A percentile compares a stretch with the other conserved stretches of the same genome.
Evolutionary conservation across 2,797 vertebrate genomes (phyloP).

Genomic region (Cheirogaleus major): DNA sequence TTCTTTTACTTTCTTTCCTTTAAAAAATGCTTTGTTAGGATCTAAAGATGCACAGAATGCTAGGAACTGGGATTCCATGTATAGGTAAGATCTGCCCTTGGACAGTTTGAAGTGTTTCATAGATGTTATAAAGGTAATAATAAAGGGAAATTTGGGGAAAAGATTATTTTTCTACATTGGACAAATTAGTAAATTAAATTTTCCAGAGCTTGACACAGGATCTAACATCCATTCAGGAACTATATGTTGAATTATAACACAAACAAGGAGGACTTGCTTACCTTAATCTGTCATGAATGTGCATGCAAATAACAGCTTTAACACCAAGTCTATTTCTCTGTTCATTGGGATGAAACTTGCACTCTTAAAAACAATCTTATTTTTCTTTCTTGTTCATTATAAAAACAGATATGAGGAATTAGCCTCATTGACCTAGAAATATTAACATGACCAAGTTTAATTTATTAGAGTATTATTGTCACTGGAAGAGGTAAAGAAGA

Average conservation of each 20-base stretch:
- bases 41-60: neutral
- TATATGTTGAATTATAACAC: neutral
- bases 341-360: neutral
- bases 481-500: neutral
- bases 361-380: neutral
- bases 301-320: neutral
- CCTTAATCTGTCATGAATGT: neutral
- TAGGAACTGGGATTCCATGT: neutral
- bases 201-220: constrained; percentile 10
- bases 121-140: neutral
- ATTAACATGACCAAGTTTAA: neutral
- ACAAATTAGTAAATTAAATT: neutral
- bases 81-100: neutral
- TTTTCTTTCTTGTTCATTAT: neutral
- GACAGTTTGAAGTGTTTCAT: neutral
- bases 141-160: neutral
- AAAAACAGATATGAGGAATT: neutral
- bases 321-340: neutral
- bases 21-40: neutral
- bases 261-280: neutral
- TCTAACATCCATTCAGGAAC: neutral
- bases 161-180: neutral
- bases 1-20: neutral
- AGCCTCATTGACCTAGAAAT: neutral
- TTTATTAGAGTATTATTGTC: neutral